Evolutionary conservation across 2,797 vertebrate species (phyloP).

Genomic region (Octomys mimax): DNA sequence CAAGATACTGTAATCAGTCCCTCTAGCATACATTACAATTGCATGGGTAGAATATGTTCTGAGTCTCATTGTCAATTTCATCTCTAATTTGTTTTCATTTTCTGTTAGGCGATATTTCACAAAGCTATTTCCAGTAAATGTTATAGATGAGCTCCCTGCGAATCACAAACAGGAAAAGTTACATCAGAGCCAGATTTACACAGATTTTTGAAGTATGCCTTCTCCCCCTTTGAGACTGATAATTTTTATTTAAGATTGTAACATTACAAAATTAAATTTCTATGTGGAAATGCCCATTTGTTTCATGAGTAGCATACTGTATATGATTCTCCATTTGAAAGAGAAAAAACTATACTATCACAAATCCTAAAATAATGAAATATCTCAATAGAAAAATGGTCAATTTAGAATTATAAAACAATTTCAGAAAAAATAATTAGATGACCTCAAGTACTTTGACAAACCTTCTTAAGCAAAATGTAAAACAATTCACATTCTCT

Average conservation of each 20-base stretch:
- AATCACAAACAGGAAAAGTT: constrained; percentile 70
- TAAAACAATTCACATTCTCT: not conserved
- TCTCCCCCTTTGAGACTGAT: not conserved
- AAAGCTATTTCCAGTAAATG: constrained; percentile 96
- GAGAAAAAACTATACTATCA: not conserved
- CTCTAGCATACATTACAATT: constrained; percentile 97
- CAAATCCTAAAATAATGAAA: constrained; percentile 24
- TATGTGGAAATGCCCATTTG: not conserved
- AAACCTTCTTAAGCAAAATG: constrained; percentile 16
- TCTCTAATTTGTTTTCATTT: constrained; percentile 98
- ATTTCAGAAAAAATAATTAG: constrained; percentile 40
- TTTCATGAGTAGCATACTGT: not conserved
- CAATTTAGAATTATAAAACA: constrained; percentile 28
- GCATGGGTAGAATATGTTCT: constrained; percentile 95
- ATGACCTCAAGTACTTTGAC: not conserved
- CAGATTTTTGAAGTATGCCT: not conserved
- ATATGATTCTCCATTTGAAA: not conserved
- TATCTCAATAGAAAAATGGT: not conserved
- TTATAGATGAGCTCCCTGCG: constrained; percentile 93
- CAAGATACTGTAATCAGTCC: constrained; percentile 98
- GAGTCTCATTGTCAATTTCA: constrained; percentile 96
- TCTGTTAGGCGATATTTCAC: constrained; percentile 96
- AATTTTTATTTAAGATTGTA: not conserved
- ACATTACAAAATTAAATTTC: not conserved
- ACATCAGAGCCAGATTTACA: constrained; percentile 12